Conservation (phyloP, 2,113 vertebrate species). For the Bufo gargarizans region DNA sequence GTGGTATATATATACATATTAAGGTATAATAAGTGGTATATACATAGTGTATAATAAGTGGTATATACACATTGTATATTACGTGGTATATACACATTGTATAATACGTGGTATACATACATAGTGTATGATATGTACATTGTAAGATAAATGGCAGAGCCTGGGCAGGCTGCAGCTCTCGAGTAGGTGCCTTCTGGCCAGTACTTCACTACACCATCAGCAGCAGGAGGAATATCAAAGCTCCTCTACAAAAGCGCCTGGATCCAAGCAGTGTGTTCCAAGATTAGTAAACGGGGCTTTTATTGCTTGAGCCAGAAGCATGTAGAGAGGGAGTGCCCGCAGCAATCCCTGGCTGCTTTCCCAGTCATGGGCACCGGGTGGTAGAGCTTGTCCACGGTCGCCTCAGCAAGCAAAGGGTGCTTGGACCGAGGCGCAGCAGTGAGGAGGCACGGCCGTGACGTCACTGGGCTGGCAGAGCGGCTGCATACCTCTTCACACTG, state of each 20-base stretch:
- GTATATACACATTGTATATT: too few relatives aligned
- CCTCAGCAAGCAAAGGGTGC: constrained; percentile 34
- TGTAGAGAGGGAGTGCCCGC: constrained; percentile 20
- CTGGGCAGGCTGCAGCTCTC: neutral
- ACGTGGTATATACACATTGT: too few relatives aligned
- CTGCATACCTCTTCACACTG: neutral
- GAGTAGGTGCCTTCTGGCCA: neutral
- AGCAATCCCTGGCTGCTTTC: constrained; percentile 36
- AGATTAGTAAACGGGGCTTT: constrained; percentile 49
- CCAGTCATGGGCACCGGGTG: constrained; percentile 24
- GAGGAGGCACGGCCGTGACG: constrained; percentile 30
- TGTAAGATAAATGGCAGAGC: neutral
- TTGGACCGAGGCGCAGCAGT: neutral
- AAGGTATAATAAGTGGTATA: too few relatives aligned
- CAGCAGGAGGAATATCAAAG: neutral
- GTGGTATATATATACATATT: too few relatives aligned
- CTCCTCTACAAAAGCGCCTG: neutral
- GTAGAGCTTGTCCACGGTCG: constrained; percentile 14
- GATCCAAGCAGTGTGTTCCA: constrained; percentile 40
- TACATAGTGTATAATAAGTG: too few relatives aligned
- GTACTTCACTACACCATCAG: neutral
- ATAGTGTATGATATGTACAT: neutral
- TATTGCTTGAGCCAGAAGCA: constrained; percentile 33
- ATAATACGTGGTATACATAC: too few relatives aligned
- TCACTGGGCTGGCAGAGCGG: constrained; percentile 23